Percentiles rank a stretch among this genome's conserved stretches.
phyloP scores from a whole-genome alignment of 2,113 vertebrate genomes.

The Cyanistes caeruleus region DNA sequence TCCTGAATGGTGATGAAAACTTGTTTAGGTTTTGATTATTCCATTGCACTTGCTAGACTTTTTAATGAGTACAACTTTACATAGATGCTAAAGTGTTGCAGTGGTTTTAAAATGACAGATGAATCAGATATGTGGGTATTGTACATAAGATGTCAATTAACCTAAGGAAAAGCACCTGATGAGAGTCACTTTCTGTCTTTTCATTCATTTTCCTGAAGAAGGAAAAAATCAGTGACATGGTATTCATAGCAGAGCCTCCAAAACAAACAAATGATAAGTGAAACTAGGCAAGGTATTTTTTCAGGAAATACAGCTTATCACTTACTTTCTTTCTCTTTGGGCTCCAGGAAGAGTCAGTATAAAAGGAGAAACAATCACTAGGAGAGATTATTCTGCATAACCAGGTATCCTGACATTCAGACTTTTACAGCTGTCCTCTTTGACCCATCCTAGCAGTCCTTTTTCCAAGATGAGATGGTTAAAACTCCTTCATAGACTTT shows the following conservation, averaged over 20 bases:
- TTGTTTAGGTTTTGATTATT: neutral
- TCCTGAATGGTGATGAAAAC: neutral
- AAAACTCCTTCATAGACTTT: neutral
- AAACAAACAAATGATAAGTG: neutral
- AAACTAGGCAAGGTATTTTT: neutral
- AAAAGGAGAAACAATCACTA: neutral
- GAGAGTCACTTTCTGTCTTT: neutral
- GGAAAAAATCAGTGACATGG: neutral
- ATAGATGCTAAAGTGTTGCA: neutral
- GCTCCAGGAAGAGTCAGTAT: neutral
- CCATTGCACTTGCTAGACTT: neutral
- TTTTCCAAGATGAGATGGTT: neutral
- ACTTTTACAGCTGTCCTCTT: neutral
- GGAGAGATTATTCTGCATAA: neutral
- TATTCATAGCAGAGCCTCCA: neutral
- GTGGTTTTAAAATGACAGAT: neutral
- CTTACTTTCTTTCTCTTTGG: neutral
- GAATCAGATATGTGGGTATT: neutral
- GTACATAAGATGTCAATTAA: neutral
- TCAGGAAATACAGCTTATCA: neutral
- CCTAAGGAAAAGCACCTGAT: neutral
- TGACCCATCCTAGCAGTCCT: neutral
- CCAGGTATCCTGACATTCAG: neutral
- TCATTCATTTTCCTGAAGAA: neutral
- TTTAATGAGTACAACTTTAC: neutral